Percentiles rank a stretch among this genome's conserved stretches.
Evolutionary conservation across 2,113 vertebrate genomes (phyloP).

Genomic region (Polypterus senegalus): DNA sequence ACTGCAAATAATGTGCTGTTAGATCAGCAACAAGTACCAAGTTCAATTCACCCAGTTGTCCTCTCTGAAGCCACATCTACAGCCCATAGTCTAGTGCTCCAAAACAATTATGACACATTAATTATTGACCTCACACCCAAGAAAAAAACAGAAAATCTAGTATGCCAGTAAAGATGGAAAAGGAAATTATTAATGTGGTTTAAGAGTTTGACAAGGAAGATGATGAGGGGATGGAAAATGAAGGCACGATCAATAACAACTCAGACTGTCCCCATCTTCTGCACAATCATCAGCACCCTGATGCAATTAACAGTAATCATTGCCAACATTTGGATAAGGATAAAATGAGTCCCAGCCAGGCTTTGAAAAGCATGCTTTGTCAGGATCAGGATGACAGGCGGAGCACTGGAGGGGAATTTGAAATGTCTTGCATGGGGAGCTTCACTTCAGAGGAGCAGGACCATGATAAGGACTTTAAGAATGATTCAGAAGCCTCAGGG

Average conservation of each 20-base stretch:
- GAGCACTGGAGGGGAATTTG: constrained; percentile 55
- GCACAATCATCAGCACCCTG: constrained; percentile 37
- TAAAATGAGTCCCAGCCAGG: constrained; percentile 61
- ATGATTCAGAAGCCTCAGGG: constrained; percentile 61
- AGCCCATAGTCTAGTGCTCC: constrained; percentile 51
- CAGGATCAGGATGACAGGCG: constrained; percentile 52
- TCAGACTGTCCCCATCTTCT: constrained; percentile 19
- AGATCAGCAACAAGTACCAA: constrained; percentile 59
- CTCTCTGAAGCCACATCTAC: constrained; percentile 59
- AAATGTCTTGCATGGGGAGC: constrained; percentile 46
- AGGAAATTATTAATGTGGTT: constrained; percentile 61
- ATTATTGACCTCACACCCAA: constrained; percentile 56
- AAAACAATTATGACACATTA: constrained; percentile 46
- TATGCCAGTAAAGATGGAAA: constrained; percentile 72
- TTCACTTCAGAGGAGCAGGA: constrained; percentile 68
- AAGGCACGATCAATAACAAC: constrained; percentile 34
- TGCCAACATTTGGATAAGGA: constrained; percentile 77
- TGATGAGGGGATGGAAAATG: constrained; percentile 49
- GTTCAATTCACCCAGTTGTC: constrained; percentile 42
- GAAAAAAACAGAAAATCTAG: constrained; percentile 62
- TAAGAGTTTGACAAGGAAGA: constrained; percentile 68
- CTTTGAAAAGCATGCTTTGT: constrained; percentile 55
- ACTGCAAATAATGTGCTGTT: constrained; percentile 22
- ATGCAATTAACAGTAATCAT: no score
- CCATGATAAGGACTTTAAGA: constrained; percentile 62